Percentiles rank a stretch among this genome's conserved stretches.
These are phyloP conservation scores for Leptopilina clavipes DNA, from an alignment of 1,140 invertebrate species.

Conservation along the genomic window DNA sequence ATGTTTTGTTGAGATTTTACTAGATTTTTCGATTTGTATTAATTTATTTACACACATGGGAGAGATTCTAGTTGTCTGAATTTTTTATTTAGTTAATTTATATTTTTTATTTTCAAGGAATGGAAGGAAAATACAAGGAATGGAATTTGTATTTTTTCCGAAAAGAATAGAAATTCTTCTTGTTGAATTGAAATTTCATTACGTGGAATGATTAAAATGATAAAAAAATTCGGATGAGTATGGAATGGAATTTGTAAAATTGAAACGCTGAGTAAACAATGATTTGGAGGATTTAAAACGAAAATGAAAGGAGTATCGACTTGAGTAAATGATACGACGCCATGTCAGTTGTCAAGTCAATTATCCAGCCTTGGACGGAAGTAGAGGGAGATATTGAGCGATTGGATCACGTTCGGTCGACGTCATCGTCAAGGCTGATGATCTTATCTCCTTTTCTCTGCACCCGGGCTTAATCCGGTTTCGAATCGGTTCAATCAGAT, in stretches of 20 bases:
- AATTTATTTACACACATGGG: no score
- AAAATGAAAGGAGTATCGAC: conserved; percentile 39
- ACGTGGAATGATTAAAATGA: no score
- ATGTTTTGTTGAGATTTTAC: no score
- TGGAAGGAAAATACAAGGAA: no score
- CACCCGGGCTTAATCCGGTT: conserved; percentile 52
- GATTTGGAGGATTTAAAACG: conserved; percentile 19
- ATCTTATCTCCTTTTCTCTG: conserved; percentile 55
- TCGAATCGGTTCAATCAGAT: conserved; percentile 30
- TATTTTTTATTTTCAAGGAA: no score
- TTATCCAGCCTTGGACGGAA: conserved; percentile 53
- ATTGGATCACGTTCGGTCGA: conserved; percentile 58
- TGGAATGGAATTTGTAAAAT: neutral
- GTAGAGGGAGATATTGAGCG: conserved; percentile 55
- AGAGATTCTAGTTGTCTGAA: no score
- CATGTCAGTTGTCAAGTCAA: conserved; percentile 45
- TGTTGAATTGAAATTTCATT: no score
- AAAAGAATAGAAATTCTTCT: no score
- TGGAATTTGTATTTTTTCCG: no score
- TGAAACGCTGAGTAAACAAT: conserved; percentile 11
- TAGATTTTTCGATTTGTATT: no score
- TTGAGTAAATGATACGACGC: neutral
- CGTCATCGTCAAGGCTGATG: conserved; percentile 59
- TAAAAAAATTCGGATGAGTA: neutral
- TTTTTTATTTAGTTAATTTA: no score